Base-by-base conservation (phyloP, 2,113 vertebrate species). In the Pycnonotus jocosus region DNA sequence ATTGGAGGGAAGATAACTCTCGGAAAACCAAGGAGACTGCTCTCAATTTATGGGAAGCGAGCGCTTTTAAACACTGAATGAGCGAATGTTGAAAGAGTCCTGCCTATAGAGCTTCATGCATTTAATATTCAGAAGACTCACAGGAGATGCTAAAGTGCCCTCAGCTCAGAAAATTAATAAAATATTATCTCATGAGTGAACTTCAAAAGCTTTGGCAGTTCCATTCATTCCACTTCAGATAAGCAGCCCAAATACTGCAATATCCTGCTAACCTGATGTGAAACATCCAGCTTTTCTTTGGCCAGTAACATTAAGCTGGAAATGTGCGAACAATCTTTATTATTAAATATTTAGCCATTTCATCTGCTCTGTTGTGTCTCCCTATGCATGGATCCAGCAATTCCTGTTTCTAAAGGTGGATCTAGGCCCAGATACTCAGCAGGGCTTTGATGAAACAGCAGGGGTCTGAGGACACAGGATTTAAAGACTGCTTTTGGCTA, bases 201-300 rank as follows among this genome's bases (percentile, higher is more conserved):
- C 96, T 96, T 96, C 96, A 96, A 97, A 97, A 96, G 95, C 93
- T 95, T 94, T 94, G 95, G 96, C 95, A 90, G 88, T 92, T 95
- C 86, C 93, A 97, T 93, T 96, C 93, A 96, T 93, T 96, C 92
- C 85, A 96, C 88, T 96, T 95, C 94, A 96, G 94, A 97, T 96
- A 96, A 95, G 93, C 76, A 95, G 93, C 95, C 94, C 95, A 96
- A 97, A 96, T 96, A 95, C 25, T 95, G 92, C 96, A 96, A 96
- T 96, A 96, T 97, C 94, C 96, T 95, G 93, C 90, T 95, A 97
- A 96, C 92, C 82, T 93, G 82, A 96, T 96, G 65, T 81, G 96
- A 96, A 97, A 94, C 94, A 95, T 96, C 56, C 93, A 97, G 88
- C 53, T 88, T 78, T 88, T 88, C 82, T 60, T 95, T 92, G 82